Base-by-base conservation (phyloP, 2,113 vertebrate species). In the Chlamydotis undulata region DNA sequence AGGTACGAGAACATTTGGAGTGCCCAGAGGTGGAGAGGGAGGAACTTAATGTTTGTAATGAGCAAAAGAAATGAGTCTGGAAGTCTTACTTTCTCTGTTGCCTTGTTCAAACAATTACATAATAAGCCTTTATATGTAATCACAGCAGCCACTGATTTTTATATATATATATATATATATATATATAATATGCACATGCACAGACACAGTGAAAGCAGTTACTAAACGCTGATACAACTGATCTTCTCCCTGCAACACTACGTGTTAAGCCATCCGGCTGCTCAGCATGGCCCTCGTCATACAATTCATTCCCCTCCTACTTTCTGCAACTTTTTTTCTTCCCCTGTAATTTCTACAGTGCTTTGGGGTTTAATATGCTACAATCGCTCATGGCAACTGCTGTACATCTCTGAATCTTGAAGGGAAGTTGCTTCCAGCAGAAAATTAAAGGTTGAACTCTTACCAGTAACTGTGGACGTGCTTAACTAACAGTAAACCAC, bases 371-470 rank as follows among this genome's bases (percentile, higher is more conserved):
- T 95, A 90, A 55, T 83, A 74, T 63, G 64, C 93, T 96, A 96
- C 91, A 84, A 78, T 97, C 82, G 94, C 96, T 95, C 95, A 96
- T 85, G 90, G 96, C 90, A 97, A 91, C 83, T 79, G 84, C 79
- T 77, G 83, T 50, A 93, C 4, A 8, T 69, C 68, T 74, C 74
- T 25, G 84, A 92, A 96, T 96, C 77, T 87, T 92, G 93, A 97
- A 96, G 84, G 87, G 79, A 97, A 97, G 93, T 92, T 90, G 89
- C 90, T 98, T 92, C 86, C 75, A 94, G 96, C 77, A 97, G 73
- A 96, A 97, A 98, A 97, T 74, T 77, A 96, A 97, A 97, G 69
- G 89, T 0, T 47, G 93, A 96, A 94, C 79, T 90, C 92, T 53
- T 63, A 97, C 90, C 50, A 83, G 76, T 93, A 97, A 96, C 79